Conservation (phyloP, 2,113 vertebrate species). For the Leucoraja erinaceus region DNA sequence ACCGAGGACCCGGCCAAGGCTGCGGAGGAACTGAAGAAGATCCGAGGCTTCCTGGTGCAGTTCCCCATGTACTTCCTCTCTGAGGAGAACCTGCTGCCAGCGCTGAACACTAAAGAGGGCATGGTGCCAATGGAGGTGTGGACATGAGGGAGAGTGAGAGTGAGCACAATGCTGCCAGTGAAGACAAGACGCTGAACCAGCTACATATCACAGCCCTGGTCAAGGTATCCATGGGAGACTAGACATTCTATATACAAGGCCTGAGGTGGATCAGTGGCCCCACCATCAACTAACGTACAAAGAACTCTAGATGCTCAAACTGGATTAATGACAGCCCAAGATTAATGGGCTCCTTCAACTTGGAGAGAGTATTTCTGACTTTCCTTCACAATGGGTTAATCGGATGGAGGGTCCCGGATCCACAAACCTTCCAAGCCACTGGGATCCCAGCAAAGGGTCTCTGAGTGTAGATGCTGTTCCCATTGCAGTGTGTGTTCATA, state of each 20-base stretch:
- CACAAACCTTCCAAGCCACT: neutral
- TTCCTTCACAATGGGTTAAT: no score
- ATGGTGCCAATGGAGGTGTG: conserved; percentile 94
- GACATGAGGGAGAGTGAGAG: conserved; percentile 64
- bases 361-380: no score
- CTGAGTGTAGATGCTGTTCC: neutral
- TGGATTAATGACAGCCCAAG: neutral
- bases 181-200: neutral
- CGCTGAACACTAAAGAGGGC: conserved; percentile 85
- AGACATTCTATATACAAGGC: neutral
- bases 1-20: conserved; percentile 72
- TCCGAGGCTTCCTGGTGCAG: conserved; percentile 88
- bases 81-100: conserved; percentile 82
- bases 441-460: no score
- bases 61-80: conserved; percentile 85
- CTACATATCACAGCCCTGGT: neutral
- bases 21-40: conserved; percentile 81
- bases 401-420: no score
- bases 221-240: neutral
- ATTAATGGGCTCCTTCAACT: neutral
- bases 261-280: neutral
- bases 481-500: neutral
- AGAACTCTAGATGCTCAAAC: neutral
- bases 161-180: neutral
- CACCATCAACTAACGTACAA: neutral